These are phyloP conservation scores for Prinia subflava DNA, from an alignment of 2,113 vertebrate species.

Conservation along the genomic window DNA sequence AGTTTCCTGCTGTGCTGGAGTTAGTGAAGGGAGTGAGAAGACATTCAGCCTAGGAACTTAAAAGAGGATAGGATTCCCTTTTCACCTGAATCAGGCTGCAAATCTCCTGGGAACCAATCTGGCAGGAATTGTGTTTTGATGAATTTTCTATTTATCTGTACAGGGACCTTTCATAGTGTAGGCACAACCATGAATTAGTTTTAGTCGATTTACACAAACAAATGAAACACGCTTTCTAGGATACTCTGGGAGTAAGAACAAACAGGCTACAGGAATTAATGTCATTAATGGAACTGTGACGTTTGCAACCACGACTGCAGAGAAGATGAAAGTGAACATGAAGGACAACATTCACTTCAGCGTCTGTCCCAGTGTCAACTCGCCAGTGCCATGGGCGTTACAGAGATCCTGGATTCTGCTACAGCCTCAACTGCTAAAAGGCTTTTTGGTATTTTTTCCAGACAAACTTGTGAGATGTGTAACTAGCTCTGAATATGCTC, in stretches of 20 bases:
- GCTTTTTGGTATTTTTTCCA: not conserved
- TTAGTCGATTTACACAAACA: not conserved
- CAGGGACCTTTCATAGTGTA: not conserved
- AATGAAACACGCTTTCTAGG: not conserved
- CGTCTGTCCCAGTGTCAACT: not conserved
- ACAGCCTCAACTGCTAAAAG: rapidly evolving
- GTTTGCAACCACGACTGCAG: not conserved
- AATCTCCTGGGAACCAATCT: not conserved
- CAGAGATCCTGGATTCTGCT: not conserved
- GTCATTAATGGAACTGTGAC: not conserved
- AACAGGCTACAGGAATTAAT: not conserved
- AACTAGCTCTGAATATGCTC: not conserved
- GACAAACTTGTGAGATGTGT: not conserved
- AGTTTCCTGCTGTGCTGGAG: not conserved
- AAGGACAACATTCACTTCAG: not conserved
- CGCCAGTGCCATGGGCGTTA: not conserved
- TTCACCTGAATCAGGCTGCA: not conserved
- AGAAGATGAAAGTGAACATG: not conserved
- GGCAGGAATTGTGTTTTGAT: not conserved
- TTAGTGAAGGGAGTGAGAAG: not conserved
- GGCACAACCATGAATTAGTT: not conserved
- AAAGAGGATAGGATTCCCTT: not conserved
- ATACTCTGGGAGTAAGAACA: not conserved
- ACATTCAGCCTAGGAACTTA: not conserved
- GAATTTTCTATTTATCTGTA: not conserved